phyloP scores from a whole-genome alignment of 2,113 vertebrate species.

The Scartelaos histophorus region DNA sequence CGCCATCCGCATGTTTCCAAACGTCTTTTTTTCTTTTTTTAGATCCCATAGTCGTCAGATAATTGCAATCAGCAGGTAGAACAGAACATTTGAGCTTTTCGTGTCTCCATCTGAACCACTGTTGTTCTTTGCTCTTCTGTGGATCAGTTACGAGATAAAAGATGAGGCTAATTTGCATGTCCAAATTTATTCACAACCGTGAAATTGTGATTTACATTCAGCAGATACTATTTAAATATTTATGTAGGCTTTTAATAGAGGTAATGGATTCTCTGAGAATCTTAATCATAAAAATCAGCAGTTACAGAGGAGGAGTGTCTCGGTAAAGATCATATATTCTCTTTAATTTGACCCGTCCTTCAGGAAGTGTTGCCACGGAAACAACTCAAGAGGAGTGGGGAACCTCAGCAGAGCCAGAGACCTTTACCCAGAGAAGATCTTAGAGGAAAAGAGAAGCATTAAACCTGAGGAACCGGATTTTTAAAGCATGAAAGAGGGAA shows the following conservation, averaged over 20 bases:
- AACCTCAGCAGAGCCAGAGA: background rate
- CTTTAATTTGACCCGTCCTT: background rate
- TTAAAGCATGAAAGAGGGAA: too few species aligned
- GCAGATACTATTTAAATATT: slow-evolving; percentile 42
- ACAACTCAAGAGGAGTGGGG: background rate
- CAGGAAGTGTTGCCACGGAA: background rate
- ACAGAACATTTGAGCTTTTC: background rate
- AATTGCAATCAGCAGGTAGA: too few species aligned
- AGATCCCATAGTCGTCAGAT: too few species aligned
- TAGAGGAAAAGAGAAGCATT: background rate
- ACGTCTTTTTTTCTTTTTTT: too few species aligned
- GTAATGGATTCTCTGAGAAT: slow-evolving; percentile 14
- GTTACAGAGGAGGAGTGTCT: background rate
- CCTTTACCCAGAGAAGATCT: background rate
- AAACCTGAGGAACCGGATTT: too few species aligned
- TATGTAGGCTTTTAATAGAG: slow-evolving; percentile 23
- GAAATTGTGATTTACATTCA: slow-evolving; percentile 25
- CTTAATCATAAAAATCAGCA: slow-evolving; percentile 21
- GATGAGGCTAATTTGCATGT: slow-evolving; percentile 24
- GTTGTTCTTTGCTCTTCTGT: slow-evolving; percentile 44
- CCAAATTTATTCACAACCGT: slow-evolving; percentile 20
- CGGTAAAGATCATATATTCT: background rate
- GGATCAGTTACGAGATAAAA: slow-evolving; percentile 28
- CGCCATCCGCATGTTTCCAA: too few species aligned
- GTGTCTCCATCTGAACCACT: slow-evolving; percentile 51